Evolutionary conservation across 1,140 invertebrate species (phyloP).

Genomic region (Drosophila pallidifrons): DNA sequence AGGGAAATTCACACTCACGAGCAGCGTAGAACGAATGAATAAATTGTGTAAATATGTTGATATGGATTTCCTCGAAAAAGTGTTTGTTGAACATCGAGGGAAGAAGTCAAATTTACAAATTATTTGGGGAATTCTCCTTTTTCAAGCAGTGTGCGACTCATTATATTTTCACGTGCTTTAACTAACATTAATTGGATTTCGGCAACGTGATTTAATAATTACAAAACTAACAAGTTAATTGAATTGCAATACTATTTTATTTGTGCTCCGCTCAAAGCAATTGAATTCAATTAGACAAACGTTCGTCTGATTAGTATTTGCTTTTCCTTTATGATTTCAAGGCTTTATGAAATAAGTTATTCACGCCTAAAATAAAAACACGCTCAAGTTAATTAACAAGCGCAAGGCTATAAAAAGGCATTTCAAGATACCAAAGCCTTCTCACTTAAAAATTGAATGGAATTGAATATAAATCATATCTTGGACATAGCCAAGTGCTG

Average conservation of each 20-base stretch:
- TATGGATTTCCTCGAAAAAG: not conserved
- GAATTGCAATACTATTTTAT: conserved; percentile 56
- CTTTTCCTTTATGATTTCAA: conserved; percentile 1
- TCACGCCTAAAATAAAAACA: too few relatives aligned
- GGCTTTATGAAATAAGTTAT: too few relatives aligned
- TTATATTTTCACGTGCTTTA: not conserved
- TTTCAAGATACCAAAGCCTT: too few relatives aligned
- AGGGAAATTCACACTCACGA: too few relatives aligned
- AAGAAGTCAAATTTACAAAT: too few relatives aligned
- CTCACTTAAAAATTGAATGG: too few relatives aligned
- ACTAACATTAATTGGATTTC: conserved; percentile 22
- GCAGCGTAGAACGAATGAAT: too few relatives aligned
- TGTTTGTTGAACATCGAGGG: too few relatives aligned
- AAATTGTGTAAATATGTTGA: too few relatives aligned
- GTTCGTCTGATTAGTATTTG: conserved; percentile 26
- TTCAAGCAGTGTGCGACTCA: too few relatives aligned
- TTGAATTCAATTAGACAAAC: conserved; percentile 47
- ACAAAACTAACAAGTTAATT: conserved; percentile 56
- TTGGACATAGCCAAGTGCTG: not conserved
- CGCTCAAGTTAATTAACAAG: not conserved
- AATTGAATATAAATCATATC: not conserved
- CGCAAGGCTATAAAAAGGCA: not conserved
- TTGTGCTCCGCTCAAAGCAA: conserved; percentile 53
- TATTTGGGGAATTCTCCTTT: not conserved
- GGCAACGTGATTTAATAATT: conserved; percentile 58